Evolutionary conservation across 1,140 invertebrate species (phyloP).

Genomic region (Drosophila jambulina): DNA sequence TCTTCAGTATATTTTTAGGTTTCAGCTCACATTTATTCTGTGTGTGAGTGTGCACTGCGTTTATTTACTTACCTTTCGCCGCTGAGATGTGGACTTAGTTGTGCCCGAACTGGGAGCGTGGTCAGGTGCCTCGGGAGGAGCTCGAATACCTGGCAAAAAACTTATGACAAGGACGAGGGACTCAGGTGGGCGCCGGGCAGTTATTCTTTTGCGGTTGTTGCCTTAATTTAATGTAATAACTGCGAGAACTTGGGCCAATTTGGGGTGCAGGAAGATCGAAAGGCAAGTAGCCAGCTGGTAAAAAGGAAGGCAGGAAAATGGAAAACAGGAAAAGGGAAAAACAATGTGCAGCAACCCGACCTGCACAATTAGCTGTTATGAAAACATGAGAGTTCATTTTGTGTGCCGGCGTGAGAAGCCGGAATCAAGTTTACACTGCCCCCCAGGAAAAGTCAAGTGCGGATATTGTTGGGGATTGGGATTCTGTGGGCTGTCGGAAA

Average conservation of each 20-base stretch:
- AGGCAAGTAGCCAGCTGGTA: slow-evolving; percentile 1
- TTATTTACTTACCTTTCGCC: slow-evolving; percentile 19
- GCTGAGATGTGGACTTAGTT: slow-evolving; percentile 1
- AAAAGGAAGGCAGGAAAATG: background rate
- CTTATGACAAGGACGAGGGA: background rate
- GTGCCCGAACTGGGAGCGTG: background rate
- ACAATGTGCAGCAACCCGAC: background rate
- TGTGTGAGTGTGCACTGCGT: background rate
- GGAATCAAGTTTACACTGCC: slow-evolving; percentile 2
- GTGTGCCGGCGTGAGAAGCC: background rate
- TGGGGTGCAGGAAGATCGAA: slow-evolving; percentile 4
- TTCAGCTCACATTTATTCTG: background rate
- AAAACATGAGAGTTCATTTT: slow-evolving; percentile 10
- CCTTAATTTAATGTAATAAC: slow-evolving; percentile 22
- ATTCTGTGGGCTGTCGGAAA: background rate
- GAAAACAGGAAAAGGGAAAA: background rate
- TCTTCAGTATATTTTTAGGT: background rate
- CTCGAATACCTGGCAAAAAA: background rate
- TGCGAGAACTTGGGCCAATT: slow-evolving; percentile 4
- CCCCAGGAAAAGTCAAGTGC: slow-evolving; percentile 3
- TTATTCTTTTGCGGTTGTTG: slow-evolving; percentile 24
- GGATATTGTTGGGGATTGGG: background rate
- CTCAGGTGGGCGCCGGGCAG: background rate
- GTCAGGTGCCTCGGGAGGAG: background rate
- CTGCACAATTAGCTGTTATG: slow-evolving; percentile 10